Evolutionary conservation across 2,797 vertebrate species (phyloP).

Genomic region (Hoplostethus mediterraneus): DNA sequence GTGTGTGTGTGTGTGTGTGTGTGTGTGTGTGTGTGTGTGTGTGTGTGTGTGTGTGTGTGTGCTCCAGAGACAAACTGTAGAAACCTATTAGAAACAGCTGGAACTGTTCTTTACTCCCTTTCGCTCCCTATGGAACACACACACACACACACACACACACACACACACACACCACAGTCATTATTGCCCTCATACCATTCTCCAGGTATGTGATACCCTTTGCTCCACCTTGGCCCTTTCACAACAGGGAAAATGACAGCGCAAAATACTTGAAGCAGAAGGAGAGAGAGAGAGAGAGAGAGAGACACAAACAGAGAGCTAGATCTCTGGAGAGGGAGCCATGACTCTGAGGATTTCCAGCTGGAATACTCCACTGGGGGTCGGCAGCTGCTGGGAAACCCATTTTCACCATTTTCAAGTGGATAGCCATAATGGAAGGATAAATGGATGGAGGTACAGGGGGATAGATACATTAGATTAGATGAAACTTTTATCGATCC

Average conservation of each 20-base stretch:
- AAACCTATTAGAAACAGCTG: no score
- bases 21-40: background rate
- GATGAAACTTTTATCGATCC: background rate
- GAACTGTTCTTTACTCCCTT: no score
- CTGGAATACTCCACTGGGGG: conserved; percentile 34
- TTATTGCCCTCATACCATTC: conserved; percentile 54
- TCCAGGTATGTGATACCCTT: conserved; percentile 62
- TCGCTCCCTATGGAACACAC: conserved; percentile 25
- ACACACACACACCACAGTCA: conserved; percentile 32
- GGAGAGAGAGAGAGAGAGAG: background rate
- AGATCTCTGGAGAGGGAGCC: conserved; percentile 35
- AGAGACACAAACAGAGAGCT: conserved; percentile 27
- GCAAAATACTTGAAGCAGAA: conserved; percentile 5
- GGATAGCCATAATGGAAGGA: conserved; percentile 15
- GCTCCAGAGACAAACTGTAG: background rate
- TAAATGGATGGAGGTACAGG: conserved; percentile 5
- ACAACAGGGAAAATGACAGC: conserved; percentile 55
- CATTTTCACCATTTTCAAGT: conserved; percentile 33
- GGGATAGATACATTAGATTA: background rate
- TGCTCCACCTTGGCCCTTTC: conserved; percentile 58
- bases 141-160: conserved; percentile 16
- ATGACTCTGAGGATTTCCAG: conserved; percentile 38
- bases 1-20: background rate
- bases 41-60: conserved; percentile 13
- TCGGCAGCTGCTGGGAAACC: conserved; percentile 33